These are phyloP conservation scores for Calyptomena viridis DNA, from an alignment of 2,113 vertebrate genomes.

Conservation along the genomic window DNA sequence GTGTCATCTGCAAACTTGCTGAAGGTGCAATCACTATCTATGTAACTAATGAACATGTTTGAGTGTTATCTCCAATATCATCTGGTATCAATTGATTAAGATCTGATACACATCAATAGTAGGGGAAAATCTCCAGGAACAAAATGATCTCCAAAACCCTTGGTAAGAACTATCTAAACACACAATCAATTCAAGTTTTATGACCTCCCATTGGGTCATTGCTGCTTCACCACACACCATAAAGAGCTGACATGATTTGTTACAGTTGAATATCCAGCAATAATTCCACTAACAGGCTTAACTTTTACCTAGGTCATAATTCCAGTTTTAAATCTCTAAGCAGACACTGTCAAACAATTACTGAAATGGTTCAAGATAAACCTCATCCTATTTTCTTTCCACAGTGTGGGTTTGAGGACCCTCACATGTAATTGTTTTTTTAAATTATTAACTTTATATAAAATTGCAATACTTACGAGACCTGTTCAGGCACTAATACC, in stretches of 20 bases:
- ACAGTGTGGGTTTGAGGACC: rapidly evolving
- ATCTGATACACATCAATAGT: not conserved
- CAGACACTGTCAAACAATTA: not conserved
- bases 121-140: not conserved
- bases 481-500: not conserved
- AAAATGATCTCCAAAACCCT: not conserved
- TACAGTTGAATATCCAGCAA: not conserved
- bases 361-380: not conserved
- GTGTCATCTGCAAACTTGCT: not conserved
- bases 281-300: not conserved
- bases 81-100: not conserved
- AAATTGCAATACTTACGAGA: not conserved
- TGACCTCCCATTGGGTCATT: not conserved
- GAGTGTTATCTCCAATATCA: not conserved
- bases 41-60: not conserved
- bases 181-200: not conserved
- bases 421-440: not conserved
- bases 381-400: not conserved
- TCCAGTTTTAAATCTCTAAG: not conserved
- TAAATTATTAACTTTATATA: not conserved
- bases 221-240: not conserved
- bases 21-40: no score
- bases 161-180: not conserved
- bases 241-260: not conserved
- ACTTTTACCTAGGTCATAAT: not conserved